These are phyloP conservation scores for Channallabes apus DNA, from an alignment of 2,797 vertebrate species.

Conservation along the genomic window DNA sequence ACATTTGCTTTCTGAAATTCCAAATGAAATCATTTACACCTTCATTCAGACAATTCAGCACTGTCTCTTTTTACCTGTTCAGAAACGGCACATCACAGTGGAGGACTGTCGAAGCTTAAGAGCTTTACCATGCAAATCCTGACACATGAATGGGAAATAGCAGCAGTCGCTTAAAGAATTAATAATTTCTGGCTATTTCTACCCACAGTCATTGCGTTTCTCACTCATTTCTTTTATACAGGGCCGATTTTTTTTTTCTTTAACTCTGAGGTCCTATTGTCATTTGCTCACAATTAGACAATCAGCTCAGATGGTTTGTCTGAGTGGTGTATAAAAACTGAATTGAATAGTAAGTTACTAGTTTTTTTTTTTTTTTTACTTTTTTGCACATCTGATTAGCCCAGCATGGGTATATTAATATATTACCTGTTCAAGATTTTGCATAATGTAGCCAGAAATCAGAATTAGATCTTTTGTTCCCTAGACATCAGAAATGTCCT, in stretches of 20 bases:
- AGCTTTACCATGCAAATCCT: background rate
- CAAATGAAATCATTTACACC: background rate
- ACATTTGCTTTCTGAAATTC: too few relatives aligned
- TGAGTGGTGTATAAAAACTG: slow-evolving; percentile 11
- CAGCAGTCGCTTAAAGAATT: slow-evolving; percentile 23
- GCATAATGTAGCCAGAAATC: background rate
- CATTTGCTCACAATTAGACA: background rate
- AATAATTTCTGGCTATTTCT: slow-evolving; percentile 34
- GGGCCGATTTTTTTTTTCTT: slow-evolving; percentile 19
- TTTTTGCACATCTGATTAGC: slow-evolving; percentile 19
- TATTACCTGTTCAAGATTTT: background rate
- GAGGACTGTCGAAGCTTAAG: background rate
- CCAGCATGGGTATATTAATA: background rate
- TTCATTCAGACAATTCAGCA: background rate
- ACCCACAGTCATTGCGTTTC: slow-evolving; percentile 5
- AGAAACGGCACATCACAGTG: background rate
- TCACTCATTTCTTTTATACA: background rate
- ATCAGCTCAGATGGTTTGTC: background rate
- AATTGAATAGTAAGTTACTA: slow-evolving; percentile 14
- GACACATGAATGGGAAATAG: slow-evolving; percentile 21
- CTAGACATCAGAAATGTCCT: background rate
- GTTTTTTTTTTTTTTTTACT: too few relatives aligned
- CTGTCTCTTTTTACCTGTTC: background rate
- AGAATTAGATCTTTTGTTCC: background rate
- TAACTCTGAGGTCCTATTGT: background rate